Evolutionary conservation across 1,140 invertebrate species (phyloP).

Genomic region (Drosophila fuyamai): DNA sequence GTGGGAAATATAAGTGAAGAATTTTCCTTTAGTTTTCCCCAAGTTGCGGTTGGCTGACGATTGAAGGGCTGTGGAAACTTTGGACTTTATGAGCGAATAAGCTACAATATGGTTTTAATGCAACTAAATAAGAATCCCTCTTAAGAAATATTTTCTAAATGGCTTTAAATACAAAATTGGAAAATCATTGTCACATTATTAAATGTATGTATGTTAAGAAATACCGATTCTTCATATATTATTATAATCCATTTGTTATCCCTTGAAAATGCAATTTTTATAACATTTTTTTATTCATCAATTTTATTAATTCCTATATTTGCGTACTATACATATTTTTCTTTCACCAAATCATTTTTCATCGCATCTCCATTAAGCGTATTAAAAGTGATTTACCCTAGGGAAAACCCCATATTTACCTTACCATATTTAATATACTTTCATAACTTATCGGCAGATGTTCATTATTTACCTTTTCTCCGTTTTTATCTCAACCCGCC

Average conservation of each 20-base stretch:
- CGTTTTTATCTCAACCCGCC: background rate
- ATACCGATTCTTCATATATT: no score
- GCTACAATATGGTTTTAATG: background rate
- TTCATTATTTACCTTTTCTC: background rate
- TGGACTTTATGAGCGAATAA: background rate
- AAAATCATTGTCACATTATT: no score
- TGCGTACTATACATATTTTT: background rate
- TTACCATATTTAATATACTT: constrained; percentile 24
- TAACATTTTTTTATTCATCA: no score
- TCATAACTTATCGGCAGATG: constrained; percentile 32
- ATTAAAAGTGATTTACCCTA: constrained; percentile 30
- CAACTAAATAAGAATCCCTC: background rate
- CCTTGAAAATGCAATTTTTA: no score
- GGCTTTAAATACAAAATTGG: no score
- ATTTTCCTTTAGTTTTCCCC: constrained; percentile 34
- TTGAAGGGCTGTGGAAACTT: constrained; percentile 16
- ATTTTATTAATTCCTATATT: background rate
- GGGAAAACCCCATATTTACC: background rate
- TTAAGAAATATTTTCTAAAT: no score
- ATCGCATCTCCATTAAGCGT: constrained; percentile 26
- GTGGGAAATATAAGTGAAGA: background rate
- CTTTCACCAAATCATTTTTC: constrained; percentile 16
- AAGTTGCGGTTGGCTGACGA: constrained; percentile 28
- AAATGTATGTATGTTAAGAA: no score
- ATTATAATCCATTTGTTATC: no score